Conservation (phyloP, 2,888 invertebrate genomes). For the Lamellibrachia satsuma region DNA sequence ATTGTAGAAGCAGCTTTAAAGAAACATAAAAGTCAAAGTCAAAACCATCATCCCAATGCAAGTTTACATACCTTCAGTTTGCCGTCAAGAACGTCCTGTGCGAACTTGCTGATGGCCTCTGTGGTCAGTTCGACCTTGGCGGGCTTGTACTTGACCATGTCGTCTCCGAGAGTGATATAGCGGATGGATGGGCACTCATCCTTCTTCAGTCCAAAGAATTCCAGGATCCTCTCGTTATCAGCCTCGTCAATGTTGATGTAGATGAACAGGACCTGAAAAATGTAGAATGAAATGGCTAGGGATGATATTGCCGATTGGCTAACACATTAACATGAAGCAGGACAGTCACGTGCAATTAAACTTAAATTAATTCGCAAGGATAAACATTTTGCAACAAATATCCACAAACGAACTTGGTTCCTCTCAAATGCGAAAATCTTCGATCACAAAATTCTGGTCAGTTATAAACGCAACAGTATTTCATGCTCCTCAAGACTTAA, state of each 20-base stretch:
- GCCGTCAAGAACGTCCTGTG: conserved; percentile 88
- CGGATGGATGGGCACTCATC: conserved; percentile 79
- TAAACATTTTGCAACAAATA: background rate
- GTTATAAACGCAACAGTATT: background rate
- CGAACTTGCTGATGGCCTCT: conserved; percentile 80
- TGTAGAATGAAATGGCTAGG: background rate
- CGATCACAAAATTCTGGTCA: background rate
- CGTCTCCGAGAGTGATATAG: conserved; percentile 90
- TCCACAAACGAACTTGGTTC: background rate
- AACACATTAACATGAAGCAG: background rate
- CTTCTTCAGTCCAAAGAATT: conserved; percentile 98
- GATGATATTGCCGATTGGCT: background rate
- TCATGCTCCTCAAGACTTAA: background rate
- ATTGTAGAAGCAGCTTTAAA: too few relatives aligned
- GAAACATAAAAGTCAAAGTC: too few relatives aligned
- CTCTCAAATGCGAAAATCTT: background rate
- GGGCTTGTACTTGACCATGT: conserved; percentile 81
- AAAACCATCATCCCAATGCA: background rate
- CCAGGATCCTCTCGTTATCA: conserved; percentile 95
- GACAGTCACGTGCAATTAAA: background rate
- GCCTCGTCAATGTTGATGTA: conserved; percentile 94
- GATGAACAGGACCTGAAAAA: conserved; percentile 83
- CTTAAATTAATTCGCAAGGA: background rate
- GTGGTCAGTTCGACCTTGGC: conserved; percentile 71
- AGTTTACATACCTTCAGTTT: conserved; percentile 77